These are phyloP conservation scores for Lacanobia wlatinum DNA, from an alignment of 2,888 invertebrate genomes.

Conservation along the genomic window DNA sequence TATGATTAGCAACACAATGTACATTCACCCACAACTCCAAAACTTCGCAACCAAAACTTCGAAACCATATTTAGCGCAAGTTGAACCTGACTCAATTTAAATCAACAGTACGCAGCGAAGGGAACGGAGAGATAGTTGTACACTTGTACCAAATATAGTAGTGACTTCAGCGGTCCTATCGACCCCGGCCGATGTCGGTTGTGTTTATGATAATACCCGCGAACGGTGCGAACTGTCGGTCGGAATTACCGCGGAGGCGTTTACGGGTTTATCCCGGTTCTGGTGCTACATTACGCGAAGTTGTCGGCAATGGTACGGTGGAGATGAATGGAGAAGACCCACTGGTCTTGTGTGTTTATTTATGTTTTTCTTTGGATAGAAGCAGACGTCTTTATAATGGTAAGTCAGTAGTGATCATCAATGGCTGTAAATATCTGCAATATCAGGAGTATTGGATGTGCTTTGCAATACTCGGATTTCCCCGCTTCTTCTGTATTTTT, in stretches of 20 bases:
- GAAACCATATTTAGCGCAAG: conserved; percentile 23
- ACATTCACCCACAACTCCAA: background rate
- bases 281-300: conserved; percentile 61
- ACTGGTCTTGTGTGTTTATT: background rate
- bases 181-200: conserved; percentile 71
- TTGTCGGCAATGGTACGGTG: conserved; percentile 38
- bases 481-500: too few species aligned
- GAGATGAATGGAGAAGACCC: conserved; percentile 31
- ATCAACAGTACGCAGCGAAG: conserved; percentile 34
- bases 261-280: conserved; percentile 71
- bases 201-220: conserved; percentile 76
- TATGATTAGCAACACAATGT: conserved; percentile 27
- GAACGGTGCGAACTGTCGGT: conserved; percentile 72
- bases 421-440: too few species aligned
- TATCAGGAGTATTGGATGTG: too few species aligned
- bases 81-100: conserved; percentile 44
- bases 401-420: background rate
- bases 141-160: conserved; percentile 36
- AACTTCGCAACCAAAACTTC: conserved; percentile 30
- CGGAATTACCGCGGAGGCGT: conserved; percentile 72
- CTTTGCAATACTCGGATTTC: too few species aligned
- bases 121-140: conserved; percentile 26
- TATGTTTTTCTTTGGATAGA: background rate
- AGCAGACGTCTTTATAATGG: too few species aligned
- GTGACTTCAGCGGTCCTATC: conserved; percentile 61